These are phyloP conservation scores for Triplophysa yarkandensis DNA, from an alignment of 2,797 vertebrate species.

Conservation along the genomic window DNA sequence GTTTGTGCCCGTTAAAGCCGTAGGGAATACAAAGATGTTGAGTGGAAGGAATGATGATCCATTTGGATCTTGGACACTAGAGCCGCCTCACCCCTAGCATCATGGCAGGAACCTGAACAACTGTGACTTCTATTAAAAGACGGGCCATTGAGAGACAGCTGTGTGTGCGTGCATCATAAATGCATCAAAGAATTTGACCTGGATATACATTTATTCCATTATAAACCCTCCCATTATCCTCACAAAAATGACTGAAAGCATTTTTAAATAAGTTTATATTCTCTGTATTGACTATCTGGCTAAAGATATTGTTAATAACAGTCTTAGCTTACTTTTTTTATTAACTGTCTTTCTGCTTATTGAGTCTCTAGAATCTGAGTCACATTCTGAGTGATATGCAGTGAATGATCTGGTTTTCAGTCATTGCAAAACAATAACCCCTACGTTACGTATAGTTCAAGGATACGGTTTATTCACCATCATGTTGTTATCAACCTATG, in stretches of 20 bases:
- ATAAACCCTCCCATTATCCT: slow-evolving; percentile 5
- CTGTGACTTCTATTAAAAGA: slow-evolving; percentile 62
- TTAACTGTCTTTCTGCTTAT: background rate
- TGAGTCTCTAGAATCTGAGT: background rate
- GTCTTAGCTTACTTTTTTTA: slow-evolving; percentile 12
- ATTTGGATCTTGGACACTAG: slow-evolving; percentile 33
- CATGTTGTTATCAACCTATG: no score
- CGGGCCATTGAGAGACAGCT: slow-evolving; percentile 51
- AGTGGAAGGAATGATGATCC: slow-evolving; percentile 33
- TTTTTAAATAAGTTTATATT: slow-evolving; percentile 13
- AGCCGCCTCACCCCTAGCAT: slow-evolving; percentile 34
- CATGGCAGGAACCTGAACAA: slow-evolving; percentile 47
- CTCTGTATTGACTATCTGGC: background rate
- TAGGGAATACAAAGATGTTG: slow-evolving; percentile 19
- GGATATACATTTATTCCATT: slow-evolving; percentile 41
- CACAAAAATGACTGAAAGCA: slow-evolving; percentile 1
- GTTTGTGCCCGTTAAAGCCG: slow-evolving; percentile 14
- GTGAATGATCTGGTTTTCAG: background rate
- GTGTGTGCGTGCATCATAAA: slow-evolving; percentile 48
- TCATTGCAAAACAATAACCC: background rate
- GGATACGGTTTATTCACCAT: no score
- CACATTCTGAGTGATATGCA: background rate
- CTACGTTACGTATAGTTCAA: no score
- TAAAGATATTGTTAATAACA: background rate
- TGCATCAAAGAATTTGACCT: slow-evolving; percentile 38